phyloP scores from a whole-genome alignment of 2,797 vertebrate species.

The Setipinna tenuifilis region DNA sequence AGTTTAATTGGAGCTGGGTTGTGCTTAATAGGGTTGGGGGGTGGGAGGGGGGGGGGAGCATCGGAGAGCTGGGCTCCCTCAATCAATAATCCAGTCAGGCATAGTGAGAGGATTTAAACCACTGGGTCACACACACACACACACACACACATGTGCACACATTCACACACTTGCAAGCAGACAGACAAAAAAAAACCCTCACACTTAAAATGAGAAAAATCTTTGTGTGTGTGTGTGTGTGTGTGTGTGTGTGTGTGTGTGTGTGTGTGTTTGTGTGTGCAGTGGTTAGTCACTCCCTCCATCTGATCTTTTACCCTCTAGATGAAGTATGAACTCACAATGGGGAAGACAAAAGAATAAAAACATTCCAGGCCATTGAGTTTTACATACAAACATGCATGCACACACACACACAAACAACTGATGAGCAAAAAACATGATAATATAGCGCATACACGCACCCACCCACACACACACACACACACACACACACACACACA shows the following conservation, averaged over 20 bases:
- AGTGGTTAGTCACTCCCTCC: no score
- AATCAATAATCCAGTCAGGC: constrained; percentile 58
- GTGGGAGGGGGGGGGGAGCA: constrained; percentile 30
- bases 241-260: not conserved
- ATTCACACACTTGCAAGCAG: constrained; percentile 43
- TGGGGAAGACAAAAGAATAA: not conserved
- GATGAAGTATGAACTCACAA: not conserved
- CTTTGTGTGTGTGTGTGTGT: constrained; percentile 1
- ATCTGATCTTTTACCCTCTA: not conserved
- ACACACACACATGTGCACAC: constrained; percentile 44
- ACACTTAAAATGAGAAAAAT: not conserved
- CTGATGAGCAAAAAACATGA: no score
- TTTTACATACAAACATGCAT: no score
- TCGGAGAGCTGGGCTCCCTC: constrained; percentile 47
- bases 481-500: no score
- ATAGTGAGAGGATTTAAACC: constrained; percentile 27
- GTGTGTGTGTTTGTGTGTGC: not conserved
- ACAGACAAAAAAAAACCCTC: constrained; percentile 39
- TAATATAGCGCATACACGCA: no score
- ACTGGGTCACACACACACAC: constrained; percentile 45
- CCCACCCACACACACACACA: no score
- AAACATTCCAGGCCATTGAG: no score
- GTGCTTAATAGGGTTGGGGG: constrained; percentile 40
- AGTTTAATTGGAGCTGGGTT: constrained; percentile 44
- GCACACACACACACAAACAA: not conserved